phyloP scores from a whole-genome alignment of 2,113 vertebrate species.

The Mastomys coucha region DNA sequence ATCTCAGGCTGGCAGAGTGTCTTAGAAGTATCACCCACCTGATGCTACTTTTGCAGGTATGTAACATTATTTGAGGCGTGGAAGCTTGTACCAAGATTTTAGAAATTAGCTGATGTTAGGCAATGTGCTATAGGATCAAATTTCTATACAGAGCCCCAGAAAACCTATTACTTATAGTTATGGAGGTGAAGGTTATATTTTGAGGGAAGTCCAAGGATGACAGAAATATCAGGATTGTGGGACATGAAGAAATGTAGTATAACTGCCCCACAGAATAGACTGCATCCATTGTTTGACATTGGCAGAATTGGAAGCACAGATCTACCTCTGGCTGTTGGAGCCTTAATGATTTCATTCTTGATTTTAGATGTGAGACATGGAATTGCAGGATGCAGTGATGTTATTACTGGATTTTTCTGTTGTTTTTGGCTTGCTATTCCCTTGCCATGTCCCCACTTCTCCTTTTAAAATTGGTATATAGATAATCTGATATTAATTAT shows the following conservation, averaged over 20 bases:
- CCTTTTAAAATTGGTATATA: not conserved
- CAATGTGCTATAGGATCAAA: not conserved
- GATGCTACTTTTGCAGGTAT: not conserved
- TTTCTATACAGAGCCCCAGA: not conserved
- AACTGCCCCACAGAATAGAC: too few relatives aligned
- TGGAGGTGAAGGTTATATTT: not conserved
- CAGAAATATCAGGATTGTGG: not conserved
- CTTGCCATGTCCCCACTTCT: too few relatives aligned
- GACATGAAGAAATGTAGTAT: not conserved
- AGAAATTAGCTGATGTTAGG: not conserved
- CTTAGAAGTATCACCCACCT: not conserved
- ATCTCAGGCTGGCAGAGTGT: not conserved
- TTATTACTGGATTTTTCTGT: not conserved
- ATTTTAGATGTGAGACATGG: not conserved
- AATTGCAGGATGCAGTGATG: not conserved
- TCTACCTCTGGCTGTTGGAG: not conserved
- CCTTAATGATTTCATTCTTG: not conserved
- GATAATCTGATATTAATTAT: not conserved
- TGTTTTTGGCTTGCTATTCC: not conserved
- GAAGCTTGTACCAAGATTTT: not conserved
- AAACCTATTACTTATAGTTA: not conserved
- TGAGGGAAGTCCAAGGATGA: not conserved
- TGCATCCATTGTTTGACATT: not conserved
- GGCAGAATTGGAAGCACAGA: not conserved
- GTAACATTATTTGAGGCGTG: too few relatives aligned